Evolutionary conservation across 2,113 vertebrate species (phyloP), one percentile per base, ranked within the genome.

Genomic region (Trogon melanurus): DNA sequence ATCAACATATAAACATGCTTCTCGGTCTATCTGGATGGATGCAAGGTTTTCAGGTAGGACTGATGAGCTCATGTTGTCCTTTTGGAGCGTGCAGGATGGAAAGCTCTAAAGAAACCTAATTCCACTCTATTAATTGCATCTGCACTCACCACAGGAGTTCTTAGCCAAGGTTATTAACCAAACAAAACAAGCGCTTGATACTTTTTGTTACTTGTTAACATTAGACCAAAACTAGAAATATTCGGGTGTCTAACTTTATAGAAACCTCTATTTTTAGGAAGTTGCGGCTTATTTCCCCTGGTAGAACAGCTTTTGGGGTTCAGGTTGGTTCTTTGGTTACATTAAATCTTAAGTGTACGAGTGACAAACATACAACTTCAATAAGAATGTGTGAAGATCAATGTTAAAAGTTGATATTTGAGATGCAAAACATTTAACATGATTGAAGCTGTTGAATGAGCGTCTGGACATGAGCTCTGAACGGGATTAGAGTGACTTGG

Each of bases 391-490:
- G 21, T 21, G 30, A 71, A 15, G 20, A 44, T 10, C 30, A 38
- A 53, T 16, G 44, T 16, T 15, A 36, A 71, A 38, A 29, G 23
- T 13, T 4, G 5, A 54, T 56, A 61, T 38, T 1, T 29, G 41
- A 65, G 34, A 15, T 38, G 34, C 19, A n/a, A 10, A 48, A 56
- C 29, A 38, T 75, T 17, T 7, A 29, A 38, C 7, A 14, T 8
- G 41, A 41, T 0, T 16, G 9, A 88, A 75, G 8, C 30, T 17
- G 20, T 22, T 9, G 23, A 27, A 23, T 7, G 21, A 21, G 12
- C 2, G 6, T 20, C 34, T 4, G 5, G 3, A 3, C 8, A 48
- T 22, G 0, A 61, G 5, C 22, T 60, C 27, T 44, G 38, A 66
- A 22, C 9, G 16, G 21, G 4, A 11, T 11, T 16, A 22, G 11